Percentiles rank a stretch among this genome's conserved stretches.
phyloP scores from a whole-genome alignment of 2,888 invertebrate genomes.

The Sipha maydis region DNA sequence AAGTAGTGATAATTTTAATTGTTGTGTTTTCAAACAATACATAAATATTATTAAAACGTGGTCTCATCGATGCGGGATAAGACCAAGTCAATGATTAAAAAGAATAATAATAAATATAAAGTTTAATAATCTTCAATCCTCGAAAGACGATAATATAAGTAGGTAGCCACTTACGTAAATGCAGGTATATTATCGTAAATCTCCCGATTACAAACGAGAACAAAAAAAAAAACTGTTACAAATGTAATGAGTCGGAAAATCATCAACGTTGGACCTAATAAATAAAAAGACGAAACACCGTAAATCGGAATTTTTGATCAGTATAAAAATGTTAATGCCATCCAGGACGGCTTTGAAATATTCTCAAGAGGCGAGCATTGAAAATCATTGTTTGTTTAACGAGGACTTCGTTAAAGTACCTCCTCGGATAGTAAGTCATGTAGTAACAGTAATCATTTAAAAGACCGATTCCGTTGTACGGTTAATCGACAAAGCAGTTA shows the following conservation, averaged over 20 bases:
- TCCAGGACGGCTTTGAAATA: not conserved
- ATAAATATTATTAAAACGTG: too few species aligned
- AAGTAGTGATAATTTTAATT: too few species aligned
- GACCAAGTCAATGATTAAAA: not conserved
- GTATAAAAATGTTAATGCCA: slow-evolving; percentile 20
- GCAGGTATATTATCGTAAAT: slow-evolving; percentile 8
- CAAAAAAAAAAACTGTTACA: slow-evolving; percentile 7
- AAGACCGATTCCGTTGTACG: slow-evolving; percentile 1
- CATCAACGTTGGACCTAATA: slow-evolving; percentile 4
- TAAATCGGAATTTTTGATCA: slow-evolving; percentile 12
- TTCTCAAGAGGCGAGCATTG: not conserved
- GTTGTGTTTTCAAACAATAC: too few species aligned
- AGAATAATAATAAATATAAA: not conserved
- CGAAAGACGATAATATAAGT: not conserved
- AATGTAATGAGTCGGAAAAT: slow-evolving; percentile 48
- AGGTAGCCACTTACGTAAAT: not conserved
- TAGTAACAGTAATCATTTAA: not conserved
- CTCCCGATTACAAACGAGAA: not conserved
- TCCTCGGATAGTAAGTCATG: not conserved
- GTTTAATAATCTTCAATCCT: not conserved
- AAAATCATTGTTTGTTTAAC: slow-evolving; percentile 25
- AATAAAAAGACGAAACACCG: slow-evolving; percentile 8
- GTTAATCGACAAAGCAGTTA: not conserved
- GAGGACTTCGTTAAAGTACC: slow-evolving; percentile 16
- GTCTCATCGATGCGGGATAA: not conserved